phyloP scores from a whole-genome alignment of 2,797 vertebrate genomes.

The Thamnophis elegans region DNA sequence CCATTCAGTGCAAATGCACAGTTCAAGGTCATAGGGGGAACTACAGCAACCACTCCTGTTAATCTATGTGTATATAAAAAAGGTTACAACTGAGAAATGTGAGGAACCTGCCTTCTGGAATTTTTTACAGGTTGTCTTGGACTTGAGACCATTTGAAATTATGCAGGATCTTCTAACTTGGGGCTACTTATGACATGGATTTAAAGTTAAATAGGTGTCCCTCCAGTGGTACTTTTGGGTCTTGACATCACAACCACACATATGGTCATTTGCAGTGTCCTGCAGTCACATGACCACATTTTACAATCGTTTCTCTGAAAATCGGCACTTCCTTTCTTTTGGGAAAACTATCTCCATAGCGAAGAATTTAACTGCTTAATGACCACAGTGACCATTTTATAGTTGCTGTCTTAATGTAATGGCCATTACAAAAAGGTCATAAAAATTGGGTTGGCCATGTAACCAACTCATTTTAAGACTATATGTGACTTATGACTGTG shows the following conservation, averaged over 20 bases:
- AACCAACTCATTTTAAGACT: neutral
- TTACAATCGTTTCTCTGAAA: neutral
- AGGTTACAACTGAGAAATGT: neutral
- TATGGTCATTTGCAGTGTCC: neutral
- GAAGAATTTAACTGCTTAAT: neutral
- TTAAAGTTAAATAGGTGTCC: neutral
- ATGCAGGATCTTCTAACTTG: neutral
- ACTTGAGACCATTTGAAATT: neutral
- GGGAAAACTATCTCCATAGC: neutral
- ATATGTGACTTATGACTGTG: neutral
- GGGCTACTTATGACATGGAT: neutral
- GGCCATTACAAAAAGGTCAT: neutral
- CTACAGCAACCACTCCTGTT: neutral
- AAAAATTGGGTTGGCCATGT: neutral
- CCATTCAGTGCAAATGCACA: slow-evolving; percentile 5
- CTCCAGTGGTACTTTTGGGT: neutral
- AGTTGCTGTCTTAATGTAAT: neutral
- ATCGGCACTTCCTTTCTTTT: neutral
- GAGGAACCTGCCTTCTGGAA: neutral
- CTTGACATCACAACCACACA: neutral
- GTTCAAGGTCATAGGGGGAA: slow-evolving; percentile 15
- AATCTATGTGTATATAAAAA: neutral
- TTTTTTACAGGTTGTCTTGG: neutral
- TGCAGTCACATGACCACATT: neutral
- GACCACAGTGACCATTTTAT: neutral